Conservation (phyloP, 2,888 invertebrate species). For the Drosophila anomalata region DNA sequence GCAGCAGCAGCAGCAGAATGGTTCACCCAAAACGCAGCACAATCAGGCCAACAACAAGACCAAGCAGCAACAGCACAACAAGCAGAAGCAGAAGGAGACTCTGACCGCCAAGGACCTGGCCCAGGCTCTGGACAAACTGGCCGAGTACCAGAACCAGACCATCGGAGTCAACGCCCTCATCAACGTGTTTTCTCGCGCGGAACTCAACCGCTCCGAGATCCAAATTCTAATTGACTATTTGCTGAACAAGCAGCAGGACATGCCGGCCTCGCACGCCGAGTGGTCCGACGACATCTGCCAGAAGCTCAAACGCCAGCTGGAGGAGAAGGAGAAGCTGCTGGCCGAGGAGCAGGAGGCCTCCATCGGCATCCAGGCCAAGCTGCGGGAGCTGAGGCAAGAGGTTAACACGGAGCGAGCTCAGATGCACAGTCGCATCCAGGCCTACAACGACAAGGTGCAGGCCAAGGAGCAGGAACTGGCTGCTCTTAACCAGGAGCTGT, state of each 20-base stretch:
- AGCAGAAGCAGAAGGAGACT: slow-evolving; percentile 83
- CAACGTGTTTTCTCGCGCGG: slow-evolving; percentile 91
- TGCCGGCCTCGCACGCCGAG: slow-evolving; percentile 90
- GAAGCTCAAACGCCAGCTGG: slow-evolving; percentile 93
- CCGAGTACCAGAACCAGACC: slow-evolving; percentile 89
- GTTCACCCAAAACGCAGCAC: slow-evolving; percentile 80
- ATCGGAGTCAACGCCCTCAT: slow-evolving; percentile 89
- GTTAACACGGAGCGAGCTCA: slow-evolving; percentile 83
- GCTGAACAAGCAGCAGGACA: slow-evolving; percentile 94
- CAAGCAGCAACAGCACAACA: slow-evolving; percentile 80
- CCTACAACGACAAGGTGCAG: slow-evolving; percentile 80
- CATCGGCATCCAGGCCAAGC: slow-evolving; percentile 89
- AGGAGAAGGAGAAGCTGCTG: slow-evolving; percentile 92
- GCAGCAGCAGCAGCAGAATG: slow-evolving; percentile 71
- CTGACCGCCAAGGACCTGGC: slow-evolving; percentile 76
- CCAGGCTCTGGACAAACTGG: slow-evolving; percentile 85
- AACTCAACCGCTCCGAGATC: slow-evolving; percentile 93
- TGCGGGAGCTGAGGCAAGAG: slow-evolving; percentile 89
- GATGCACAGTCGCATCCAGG: slow-evolving; percentile 78
- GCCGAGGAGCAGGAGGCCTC: slow-evolving; percentile 90
- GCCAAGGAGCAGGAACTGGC: slow-evolving; percentile 80
- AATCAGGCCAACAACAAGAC: slow-evolving; percentile 81
- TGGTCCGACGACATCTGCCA: slow-evolving; percentile 96
- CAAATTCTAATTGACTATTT: slow-evolving; percentile 95
- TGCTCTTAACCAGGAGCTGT: slow-evolving; percentile 80